Evolutionary conservation across 2,888 invertebrate genomes (phyloP).

Genomic region (Polia nebulosa): DNA sequence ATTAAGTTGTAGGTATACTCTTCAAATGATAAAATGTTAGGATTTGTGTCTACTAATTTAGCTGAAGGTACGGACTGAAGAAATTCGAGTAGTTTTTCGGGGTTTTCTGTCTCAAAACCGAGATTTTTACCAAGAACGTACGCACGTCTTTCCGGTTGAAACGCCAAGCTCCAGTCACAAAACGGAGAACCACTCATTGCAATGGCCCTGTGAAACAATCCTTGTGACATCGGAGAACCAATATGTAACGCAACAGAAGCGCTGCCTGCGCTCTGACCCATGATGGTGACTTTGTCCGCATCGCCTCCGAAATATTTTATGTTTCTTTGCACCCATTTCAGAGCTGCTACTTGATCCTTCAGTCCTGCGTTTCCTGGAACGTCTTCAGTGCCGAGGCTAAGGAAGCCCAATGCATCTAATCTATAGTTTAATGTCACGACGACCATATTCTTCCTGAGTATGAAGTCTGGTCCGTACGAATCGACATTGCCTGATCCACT

Average conservation of each 20-base stretch:
- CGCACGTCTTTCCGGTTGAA: slow-evolving; percentile 32
- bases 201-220: slow-evolving; percentile 42
- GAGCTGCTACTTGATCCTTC: slow-evolving; percentile 42
- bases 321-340: slow-evolving; percentile 44
- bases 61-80: slow-evolving; percentile 29
- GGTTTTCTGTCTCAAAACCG: slow-evolving; percentile 24
- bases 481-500: slow-evolving; percentile 36
- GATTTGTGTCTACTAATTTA: slow-evolving; percentile 22
- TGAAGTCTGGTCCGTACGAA: slow-evolving; percentile 29
- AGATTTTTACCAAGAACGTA: slow-evolving; percentile 26
- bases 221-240: slow-evolving; percentile 40
- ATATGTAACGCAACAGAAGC: slow-evolving; percentile 32
- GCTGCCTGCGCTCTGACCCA: slow-evolving; percentile 46
- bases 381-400: slow-evolving; percentile 19
- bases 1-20: background rate
- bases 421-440: slow-evolving; percentile 44
- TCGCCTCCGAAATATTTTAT: slow-evolving; percentile 42
- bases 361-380: slow-evolving; percentile 47
- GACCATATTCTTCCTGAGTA: slow-evolving; percentile 22
- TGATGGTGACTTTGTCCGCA: slow-evolving; percentile 27
- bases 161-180: slow-evolving; percentile 24
- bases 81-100: slow-evolving; percentile 25
- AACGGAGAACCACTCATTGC: slow-evolving; percentile 29
- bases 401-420: slow-evolving; percentile 42
- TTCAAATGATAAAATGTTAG: slow-evolving; percentile 43